Base-by-base conservation (phyloP, 2,797 vertebrate genomes). In the Falco naumanni region DNA sequence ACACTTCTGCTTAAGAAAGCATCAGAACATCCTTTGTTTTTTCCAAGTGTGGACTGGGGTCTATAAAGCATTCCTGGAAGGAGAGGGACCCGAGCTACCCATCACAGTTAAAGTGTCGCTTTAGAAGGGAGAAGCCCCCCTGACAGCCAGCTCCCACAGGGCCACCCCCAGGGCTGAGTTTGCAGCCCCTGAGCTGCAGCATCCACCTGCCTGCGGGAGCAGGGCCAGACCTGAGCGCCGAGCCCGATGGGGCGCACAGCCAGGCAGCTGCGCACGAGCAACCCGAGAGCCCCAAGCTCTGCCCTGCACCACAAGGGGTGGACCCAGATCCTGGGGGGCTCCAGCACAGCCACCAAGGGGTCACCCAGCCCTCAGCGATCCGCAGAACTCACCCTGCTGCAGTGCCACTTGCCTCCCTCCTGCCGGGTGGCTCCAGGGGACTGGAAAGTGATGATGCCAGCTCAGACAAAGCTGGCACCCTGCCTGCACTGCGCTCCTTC, bases 221-320 rank as follows among this genome's bases (percentile, higher is more conserved):
- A 9, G 65, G n/a, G 45, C 53, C 74, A 47, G 66, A n/a, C 15
- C 45, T 4, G 22, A 6, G 39, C 6, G 47, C n/a, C 21, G 82
- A 34, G n/a, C 66, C 47, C 3, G 0, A 13, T 1, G 5, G 39
- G 0, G 6, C 0, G 29, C 5, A n/a, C 66, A 31, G 66, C 51
- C 47, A 45, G 57, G 63, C 22, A 31, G n/a, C 41, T 1, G 0
- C 1, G 5, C 65, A 20, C 2, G 0, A 59, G 31, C 63, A 11
- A 41, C 37, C 11, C 1, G 25, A 34, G 45, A 77, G 18, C 45
- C 65, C 39, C 9, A 3, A 13, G 25, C 28, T 70, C 68, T 31
- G 7, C 56, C 43, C 37, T 3, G 2, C 0, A 0, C 43, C 22
- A 17, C 25, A 39, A 43, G 17, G 26, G 9, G 20, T 39, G 57